Percentiles rank a stretch among this genome's conserved stretches.
phyloP scores from a whole-genome alignment of 2,797 vertebrate species.

The Ciconia nigra region DNA sequence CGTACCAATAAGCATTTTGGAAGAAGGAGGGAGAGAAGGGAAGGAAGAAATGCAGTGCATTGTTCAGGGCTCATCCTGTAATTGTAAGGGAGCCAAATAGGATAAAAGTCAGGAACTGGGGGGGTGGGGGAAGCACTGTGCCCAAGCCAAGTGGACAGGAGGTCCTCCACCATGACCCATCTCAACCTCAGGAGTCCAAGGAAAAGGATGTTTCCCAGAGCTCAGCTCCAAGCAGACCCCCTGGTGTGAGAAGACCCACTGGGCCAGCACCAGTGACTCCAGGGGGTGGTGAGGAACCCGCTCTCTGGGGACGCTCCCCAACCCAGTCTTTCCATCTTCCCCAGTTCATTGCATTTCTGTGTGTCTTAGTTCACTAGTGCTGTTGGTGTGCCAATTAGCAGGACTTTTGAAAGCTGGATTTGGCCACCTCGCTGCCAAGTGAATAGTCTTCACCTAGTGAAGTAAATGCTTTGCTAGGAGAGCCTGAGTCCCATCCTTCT shows the following conservation, averaged over 20 bases:
- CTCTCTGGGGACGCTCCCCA: background rate
- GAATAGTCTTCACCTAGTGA: background rate
- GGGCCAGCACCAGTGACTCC: background rate
- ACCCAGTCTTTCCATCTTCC: background rate
- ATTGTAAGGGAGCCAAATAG: background rate
- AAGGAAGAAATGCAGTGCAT: background rate
- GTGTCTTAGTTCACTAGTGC: background rate
- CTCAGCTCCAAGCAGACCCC: background rate
- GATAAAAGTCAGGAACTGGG: background rate
- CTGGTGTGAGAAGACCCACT: background rate
- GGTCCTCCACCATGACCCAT: background rate
- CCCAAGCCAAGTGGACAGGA: background rate
- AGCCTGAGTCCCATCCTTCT: background rate
- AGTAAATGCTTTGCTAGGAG: background rate
- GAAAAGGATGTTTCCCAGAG: background rate
- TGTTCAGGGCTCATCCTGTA: background rate
- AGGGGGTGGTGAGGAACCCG: background rate
- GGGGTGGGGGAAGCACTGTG: background rate
- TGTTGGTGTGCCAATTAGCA: background rate
- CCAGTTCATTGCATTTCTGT: background rate
- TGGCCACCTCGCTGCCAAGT: background rate
- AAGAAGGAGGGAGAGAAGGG: background rate
- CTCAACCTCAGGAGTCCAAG: background rate
- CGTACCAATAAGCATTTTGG: background rate
- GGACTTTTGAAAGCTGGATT: background rate